phyloP scores from a whole-genome alignment of 2,888 invertebrate genomes.

The Harpagoxenus sublaevis region DNA sequence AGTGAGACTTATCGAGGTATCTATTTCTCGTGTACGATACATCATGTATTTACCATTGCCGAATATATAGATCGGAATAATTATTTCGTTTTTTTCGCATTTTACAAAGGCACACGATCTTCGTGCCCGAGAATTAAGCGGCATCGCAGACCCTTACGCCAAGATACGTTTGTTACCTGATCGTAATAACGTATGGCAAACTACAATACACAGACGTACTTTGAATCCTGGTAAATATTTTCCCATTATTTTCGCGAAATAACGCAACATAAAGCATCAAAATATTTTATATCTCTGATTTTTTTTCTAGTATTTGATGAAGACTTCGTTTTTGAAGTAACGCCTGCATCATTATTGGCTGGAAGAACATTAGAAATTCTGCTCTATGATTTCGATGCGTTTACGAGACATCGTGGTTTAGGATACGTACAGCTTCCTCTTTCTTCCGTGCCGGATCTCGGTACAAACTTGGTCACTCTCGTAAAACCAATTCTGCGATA shows the following conservation, averaged over 20 bases:
- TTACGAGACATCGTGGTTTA: conserved; percentile 89
- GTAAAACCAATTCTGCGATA: conserved; percentile 88
- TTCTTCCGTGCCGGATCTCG: conserved; percentile 86
- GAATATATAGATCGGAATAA: not conserved
- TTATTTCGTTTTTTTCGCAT: conserved; percentile 8
- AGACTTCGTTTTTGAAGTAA: conserved; percentile 90
- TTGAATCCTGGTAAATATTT: conserved; percentile 88
- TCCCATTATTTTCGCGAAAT: not conserved
- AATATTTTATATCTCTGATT: not conserved
- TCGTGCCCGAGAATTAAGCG: conserved; percentile 88
- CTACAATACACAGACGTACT: conserved; percentile 89
- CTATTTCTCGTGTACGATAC: not conserved
- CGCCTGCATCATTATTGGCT: conserved; percentile 86
- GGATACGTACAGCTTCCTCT: conserved; percentile 89
- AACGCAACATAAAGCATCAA: too few species aligned
- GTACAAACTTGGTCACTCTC: conserved; percentile 87
- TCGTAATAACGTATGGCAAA: conserved; percentile 89
- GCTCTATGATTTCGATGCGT: conserved; percentile 90
- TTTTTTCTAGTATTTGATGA: conserved; percentile 88
- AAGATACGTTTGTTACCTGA: conserved; percentile 89
- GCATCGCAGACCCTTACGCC: conserved; percentile 90
- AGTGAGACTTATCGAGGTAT: conserved; percentile 89
- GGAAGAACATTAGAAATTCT: conserved; percentile 89
- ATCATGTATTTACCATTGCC: not conserved
- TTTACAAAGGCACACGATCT: conserved; percentile 87